These are phyloP conservation scores for Falco cherrug DNA, from an alignment of 2,797 vertebrate genomes.

Conservation along the genomic window DNA sequence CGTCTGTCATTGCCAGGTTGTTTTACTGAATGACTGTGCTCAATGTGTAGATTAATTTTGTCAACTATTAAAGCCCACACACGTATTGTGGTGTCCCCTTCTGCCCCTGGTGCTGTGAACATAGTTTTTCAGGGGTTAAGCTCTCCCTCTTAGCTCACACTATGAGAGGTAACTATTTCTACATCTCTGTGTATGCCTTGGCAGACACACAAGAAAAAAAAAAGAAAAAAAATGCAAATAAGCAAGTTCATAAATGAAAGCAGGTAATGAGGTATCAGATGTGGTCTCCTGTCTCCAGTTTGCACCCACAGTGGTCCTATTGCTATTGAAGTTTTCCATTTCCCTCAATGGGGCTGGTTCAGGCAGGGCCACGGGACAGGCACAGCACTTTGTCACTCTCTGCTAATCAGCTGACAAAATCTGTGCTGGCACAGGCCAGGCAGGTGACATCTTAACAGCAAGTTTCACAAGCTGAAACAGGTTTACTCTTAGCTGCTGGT, in stretches of 20 bases:
- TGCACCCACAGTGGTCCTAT: neutral
- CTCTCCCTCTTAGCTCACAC: neutral
- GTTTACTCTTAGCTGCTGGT: neutral
- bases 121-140: neutral
- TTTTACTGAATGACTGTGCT: neutral
- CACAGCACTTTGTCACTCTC: neutral
- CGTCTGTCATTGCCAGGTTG: neutral
- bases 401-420: neutral
- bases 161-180: neutral
- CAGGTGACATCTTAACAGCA: neutral
- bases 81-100: neutral
- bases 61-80: neutral
- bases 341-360: neutral
- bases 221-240: neutral
- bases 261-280: neutral
- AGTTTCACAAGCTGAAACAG: neutral
- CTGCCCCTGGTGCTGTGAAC: neutral
- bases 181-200: neutral
- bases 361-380: neutral
- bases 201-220: neutral
- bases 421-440: neutral
- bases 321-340: neutral
- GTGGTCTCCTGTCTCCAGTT: neutral
- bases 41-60: neutral
- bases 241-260: constrained; percentile 10